phyloP scores from a whole-genome alignment of 2,888 invertebrate genomes.

The Galerucella pusilla region DNA sequence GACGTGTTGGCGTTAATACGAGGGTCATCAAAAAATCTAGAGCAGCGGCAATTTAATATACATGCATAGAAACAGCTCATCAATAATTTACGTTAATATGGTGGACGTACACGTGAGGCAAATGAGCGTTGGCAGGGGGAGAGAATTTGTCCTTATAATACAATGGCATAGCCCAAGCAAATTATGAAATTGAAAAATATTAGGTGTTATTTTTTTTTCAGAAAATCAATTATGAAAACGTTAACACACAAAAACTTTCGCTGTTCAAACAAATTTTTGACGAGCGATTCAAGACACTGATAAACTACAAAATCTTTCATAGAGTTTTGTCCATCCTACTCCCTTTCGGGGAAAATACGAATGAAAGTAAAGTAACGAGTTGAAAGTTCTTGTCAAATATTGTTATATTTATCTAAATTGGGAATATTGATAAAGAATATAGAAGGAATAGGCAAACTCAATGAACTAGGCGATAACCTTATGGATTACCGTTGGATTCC shows the following conservation, averaged over 20 bases:
- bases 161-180: not conserved
- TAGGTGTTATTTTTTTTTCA: too few species aligned
- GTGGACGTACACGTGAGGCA: conserved; percentile 40
- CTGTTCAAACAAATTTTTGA: conserved; percentile 31
- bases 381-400: too few species aligned
- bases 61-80: conserved; percentile 57
- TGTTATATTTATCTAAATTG: too few species aligned
- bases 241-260: conserved; percentile 35
- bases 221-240: conserved; percentile 29
- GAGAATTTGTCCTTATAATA: conserved; percentile 35
- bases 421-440: too few species aligned
- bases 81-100: conserved; percentile 58
- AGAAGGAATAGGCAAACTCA: too few species aligned
- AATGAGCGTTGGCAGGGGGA: conserved; percentile 47
- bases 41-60: conserved; percentile 57
- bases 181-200: not conserved
- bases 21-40: conserved; percentile 56
- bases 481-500: too few species aligned
- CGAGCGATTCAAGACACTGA: conserved; percentile 21
- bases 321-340: not conserved
- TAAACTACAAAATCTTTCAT: not conserved
- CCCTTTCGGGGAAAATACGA: not conserved
- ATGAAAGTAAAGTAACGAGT: too few species aligned
- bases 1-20: conserved; percentile 54
- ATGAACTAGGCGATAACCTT: too few species aligned